phyloP scores from a whole-genome alignment of 2,888 invertebrate genomes.

The Oxyscelio sp. region DNA sequence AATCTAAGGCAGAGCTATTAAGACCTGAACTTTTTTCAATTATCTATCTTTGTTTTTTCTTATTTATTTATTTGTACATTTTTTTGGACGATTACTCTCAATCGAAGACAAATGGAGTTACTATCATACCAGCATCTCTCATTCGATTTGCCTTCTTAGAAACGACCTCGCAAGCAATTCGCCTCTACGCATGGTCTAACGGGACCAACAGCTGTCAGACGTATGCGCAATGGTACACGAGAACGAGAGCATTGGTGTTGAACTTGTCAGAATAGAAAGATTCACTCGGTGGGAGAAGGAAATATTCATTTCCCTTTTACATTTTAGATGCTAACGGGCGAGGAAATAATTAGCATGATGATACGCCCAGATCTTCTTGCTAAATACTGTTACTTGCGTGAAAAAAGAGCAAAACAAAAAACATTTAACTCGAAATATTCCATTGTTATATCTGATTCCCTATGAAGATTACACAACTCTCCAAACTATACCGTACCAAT shows the following conservation, averaged over 20 bases:
- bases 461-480: no score
- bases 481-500: no score
- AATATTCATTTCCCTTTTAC: slow-evolving; percentile 75
- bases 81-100: slow-evolving; percentile 57
- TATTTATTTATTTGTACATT: background rate
- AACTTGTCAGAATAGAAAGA: slow-evolving; percentile 69
- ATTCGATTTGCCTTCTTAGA: slow-evolving; percentile 71
- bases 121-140: slow-evolving; percentile 65
- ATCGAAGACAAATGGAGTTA: slow-evolving; percentile 70
- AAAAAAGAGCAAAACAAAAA: no score
- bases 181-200: slow-evolving; percentile 76
- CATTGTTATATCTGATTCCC: slow-evolving; percentile 61
- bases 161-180: slow-evolving; percentile 75
- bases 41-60: slow-evolving; percentile 46
- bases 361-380: slow-evolving; percentile 67
- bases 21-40: slow-evolving; percentile 58
- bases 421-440: slow-evolving; percentile 60
- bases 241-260: slow-evolving; percentile 75
- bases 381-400: slow-evolving; percentile 66
- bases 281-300: slow-evolving; percentile 69
- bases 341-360: slow-evolving; percentile 75
- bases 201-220: slow-evolving; percentile 82
- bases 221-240: slow-evolving; percentile 74
- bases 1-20: slow-evolving; percentile 51
- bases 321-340: slow-evolving; percentile 72